Evolutionary conservation across 2,113 vertebrate genomes (phyloP).

Genomic region (Dasyprocta punctata): DNA sequence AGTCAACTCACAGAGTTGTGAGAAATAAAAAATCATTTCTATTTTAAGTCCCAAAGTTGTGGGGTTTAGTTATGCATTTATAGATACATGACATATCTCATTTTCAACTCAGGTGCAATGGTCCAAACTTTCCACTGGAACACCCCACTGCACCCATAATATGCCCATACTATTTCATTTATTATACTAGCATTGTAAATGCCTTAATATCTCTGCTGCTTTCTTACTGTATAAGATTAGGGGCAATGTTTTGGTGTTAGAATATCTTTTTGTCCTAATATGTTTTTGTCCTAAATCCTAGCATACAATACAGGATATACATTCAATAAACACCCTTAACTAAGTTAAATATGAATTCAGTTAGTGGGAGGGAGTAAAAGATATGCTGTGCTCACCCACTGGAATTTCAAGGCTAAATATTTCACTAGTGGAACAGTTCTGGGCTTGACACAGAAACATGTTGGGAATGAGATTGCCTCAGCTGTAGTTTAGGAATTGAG

Average conservation of each 20-base stretch:
- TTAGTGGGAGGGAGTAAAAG: background rate
- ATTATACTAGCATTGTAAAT: background rate
- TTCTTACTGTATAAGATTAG: background rate
- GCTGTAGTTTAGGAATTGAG: background rate
- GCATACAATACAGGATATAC: background rate
- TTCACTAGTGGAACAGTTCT: background rate
- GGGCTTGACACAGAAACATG: background rate
- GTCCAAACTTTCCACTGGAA: background rate
- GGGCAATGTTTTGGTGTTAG: background rate
- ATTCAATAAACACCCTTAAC: background rate
- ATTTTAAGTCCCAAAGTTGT: background rate
- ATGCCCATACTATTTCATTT: background rate
- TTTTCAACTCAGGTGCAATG: background rate
- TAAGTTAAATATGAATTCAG: background rate
- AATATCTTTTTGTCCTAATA: too few species aligned
- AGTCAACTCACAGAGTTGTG: background rate
- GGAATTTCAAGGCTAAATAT: constrained; percentile 9
- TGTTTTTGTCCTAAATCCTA: background rate
- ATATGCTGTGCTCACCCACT: background rate
- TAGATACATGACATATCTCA: background rate
- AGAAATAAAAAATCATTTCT: constrained; percentile 1
- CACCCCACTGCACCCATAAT: background rate
- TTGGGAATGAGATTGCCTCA: background rate
- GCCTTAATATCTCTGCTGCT: background rate
- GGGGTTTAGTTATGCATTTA: background rate